phyloP scores from a whole-genome alignment of 2,113 vertebrate genomes.

The Eptesicus fuscus region DNA sequence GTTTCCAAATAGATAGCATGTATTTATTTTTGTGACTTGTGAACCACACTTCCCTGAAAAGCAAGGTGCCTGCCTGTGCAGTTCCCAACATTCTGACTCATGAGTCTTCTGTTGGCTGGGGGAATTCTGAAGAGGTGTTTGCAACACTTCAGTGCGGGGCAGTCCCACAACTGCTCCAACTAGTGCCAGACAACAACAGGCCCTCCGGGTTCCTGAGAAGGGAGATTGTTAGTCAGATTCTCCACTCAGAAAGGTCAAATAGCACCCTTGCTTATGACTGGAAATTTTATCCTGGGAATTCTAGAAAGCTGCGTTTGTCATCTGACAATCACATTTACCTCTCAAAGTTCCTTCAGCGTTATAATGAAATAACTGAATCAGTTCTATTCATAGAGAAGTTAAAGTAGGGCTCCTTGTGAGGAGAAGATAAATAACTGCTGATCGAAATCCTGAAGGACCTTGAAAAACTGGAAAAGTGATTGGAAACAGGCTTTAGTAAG shows the following conservation, averaged over 20 bases:
- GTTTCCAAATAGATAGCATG: not conserved
- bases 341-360: not conserved
- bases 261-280: not conserved
- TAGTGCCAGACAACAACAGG: not conserved
- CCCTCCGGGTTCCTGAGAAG: not conserved
- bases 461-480: not conserved
- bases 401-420: not conserved
- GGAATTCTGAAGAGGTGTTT: slow-evolving; percentile 34
- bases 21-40: slow-evolving; percentile 12
- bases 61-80: not conserved
- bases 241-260: not conserved
- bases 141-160: accelerated
- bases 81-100: slow-evolving; percentile 26
- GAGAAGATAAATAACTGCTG: not conserved
- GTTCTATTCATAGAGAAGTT: not conserved
- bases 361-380: not conserved
- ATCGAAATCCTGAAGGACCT: not conserved
- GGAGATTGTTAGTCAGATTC: not conserved
- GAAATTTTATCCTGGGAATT: slow-evolving; percentile 3
- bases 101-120: not conserved
- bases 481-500: not conserved
- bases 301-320: not conserved
- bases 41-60: slow-evolving; percentile 22
- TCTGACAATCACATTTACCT: not conserved
- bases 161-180: not conserved